phyloP scores from a whole-genome alignment of 1,140 invertebrate genomes.

The Choristoneura fumiferana region DNA sequence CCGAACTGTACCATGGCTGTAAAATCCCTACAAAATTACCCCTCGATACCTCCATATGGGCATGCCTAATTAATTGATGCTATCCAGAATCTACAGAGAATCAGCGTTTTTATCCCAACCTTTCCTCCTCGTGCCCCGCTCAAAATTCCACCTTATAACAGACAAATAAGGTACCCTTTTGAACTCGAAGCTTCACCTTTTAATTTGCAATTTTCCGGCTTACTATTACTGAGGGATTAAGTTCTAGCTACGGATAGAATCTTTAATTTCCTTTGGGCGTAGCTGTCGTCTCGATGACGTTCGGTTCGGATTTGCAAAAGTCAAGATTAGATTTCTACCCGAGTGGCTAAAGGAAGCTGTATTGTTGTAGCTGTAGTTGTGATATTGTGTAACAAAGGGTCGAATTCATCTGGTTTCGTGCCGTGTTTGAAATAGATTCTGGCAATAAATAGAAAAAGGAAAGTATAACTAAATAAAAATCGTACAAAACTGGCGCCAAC shows the following conservation, averaged over 20 bases:
- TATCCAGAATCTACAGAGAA: conserved; percentile 46
- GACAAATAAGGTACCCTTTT: conserved; percentile 21
- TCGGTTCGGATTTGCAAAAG: conserved; percentile 43
- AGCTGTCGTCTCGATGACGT: conserved; percentile 48
- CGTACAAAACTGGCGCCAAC: too few relatives aligned
- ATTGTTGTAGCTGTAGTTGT: not conserved
- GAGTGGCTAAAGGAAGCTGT: conserved; percentile 15
- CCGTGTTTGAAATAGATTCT: too few relatives aligned
- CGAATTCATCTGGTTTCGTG: too few relatives aligned
- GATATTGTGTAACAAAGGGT: too few relatives aligned
- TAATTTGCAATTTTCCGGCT: conserved; percentile 69
- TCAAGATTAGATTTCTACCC: conserved; percentile 30
- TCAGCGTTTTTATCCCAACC: conserved; percentile 54
- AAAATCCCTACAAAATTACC: conserved; percentile 1
- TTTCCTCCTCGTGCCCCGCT: conserved; percentile 3
- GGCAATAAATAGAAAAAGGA: too few relatives aligned
- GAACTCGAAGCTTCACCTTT: conserved; percentile 25
- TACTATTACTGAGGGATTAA: conserved; percentile 64
- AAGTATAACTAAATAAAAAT: too few relatives aligned
- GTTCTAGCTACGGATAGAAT: conserved; percentile 64
- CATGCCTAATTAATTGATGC: conserved; percentile 59
- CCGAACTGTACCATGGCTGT: not conserved
- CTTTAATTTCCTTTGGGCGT: conserved; percentile 67
- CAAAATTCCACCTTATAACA: conserved; percentile 24
- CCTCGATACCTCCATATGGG: conserved; percentile 37